Conservation (phyloP, 2,888 invertebrate genomes). For the Polietes domitor region DNA sequence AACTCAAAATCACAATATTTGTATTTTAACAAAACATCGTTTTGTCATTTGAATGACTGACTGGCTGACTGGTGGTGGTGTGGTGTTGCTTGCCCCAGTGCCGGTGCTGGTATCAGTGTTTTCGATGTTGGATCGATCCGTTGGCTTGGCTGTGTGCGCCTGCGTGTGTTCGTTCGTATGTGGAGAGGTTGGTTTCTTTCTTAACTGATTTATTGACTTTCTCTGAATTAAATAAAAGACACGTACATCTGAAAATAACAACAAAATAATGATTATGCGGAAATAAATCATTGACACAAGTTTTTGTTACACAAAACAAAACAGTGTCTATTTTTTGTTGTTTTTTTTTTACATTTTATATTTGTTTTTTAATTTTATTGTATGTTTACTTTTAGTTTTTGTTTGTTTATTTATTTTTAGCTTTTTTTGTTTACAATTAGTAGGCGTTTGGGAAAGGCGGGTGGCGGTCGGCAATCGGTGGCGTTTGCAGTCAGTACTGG, state of each 20-base stretch:
- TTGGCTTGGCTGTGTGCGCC: not conserved
- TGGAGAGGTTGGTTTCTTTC: conserved; percentile 60
- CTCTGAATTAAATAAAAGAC: conserved; percentile 70
- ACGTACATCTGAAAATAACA: conserved; percentile 65
- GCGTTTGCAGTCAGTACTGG: not conserved
- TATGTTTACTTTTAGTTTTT: conserved; percentile 2
- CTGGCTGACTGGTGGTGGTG: not conserved
- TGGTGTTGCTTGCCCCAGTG: not conserved
- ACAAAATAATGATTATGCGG: conserved; percentile 70
- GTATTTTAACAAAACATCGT: not conserved
- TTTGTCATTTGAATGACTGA: not conserved
- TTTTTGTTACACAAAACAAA: conserved; percentile 39
- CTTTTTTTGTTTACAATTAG: conserved; percentile 20
- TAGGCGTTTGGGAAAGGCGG: conserved; percentile 11
- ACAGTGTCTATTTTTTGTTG: not conserved
- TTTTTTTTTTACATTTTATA: not conserved
- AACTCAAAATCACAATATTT: not conserved
- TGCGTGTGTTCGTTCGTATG: not conserved
- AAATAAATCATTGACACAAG: conserved; percentile 74
- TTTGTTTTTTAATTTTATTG: conserved; percentile 4
- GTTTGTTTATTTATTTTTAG: conserved; percentile 7
- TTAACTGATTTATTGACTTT: conserved; percentile 76
- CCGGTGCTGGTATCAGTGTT: not conserved
- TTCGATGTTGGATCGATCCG: not conserved
- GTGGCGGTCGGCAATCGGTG: too few species aligned